phyloP scores from a whole-genome alignment of 2,113 vertebrate genomes.

The Passer domesticus region DNA sequence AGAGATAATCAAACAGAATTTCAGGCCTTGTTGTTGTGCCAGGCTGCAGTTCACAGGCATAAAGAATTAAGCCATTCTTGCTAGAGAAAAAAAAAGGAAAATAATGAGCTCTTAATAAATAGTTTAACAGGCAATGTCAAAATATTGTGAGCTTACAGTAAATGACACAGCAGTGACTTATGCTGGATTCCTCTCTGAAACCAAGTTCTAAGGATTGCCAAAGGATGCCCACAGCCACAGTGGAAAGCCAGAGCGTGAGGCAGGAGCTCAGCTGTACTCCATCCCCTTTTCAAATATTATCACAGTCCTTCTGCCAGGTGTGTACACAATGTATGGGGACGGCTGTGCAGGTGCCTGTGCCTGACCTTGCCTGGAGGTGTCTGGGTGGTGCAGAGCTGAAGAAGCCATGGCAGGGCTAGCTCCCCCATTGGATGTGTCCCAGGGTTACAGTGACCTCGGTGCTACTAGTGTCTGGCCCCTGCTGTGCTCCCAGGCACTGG shows the following conservation, averaged over 20 bases:
- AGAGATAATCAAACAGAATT: neutral
- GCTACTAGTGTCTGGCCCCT: neutral
- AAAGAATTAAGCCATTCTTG: constrained; percentile 12
- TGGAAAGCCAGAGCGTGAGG: neutral
- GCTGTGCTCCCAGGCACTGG: too few species aligned
- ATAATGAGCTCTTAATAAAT: constrained; percentile 13
- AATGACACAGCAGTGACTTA: neutral
- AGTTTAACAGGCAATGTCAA: neutral
- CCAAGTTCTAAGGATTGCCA: neutral
- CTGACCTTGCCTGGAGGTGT: neutral
- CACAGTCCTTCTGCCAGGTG: neutral
- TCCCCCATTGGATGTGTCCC: fast-evolving
- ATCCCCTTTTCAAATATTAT: neutral
- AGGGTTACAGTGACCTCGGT: neutral
- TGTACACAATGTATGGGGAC: fast-evolving
- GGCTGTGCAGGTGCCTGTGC: neutral
- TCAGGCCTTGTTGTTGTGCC: neutral
- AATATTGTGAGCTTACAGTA: neutral
- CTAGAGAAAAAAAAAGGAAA: neutral
- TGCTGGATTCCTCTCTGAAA: neutral
- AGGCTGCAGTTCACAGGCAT: neutral
- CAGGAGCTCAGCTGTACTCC: neutral
- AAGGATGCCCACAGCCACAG: neutral
- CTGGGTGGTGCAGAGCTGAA: fast-evolving
- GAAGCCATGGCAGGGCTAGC: neutral